Base-by-base conservation (phyloP, 2,113 vertebrate genomes). In the Acrocephalus kingi region DNA sequence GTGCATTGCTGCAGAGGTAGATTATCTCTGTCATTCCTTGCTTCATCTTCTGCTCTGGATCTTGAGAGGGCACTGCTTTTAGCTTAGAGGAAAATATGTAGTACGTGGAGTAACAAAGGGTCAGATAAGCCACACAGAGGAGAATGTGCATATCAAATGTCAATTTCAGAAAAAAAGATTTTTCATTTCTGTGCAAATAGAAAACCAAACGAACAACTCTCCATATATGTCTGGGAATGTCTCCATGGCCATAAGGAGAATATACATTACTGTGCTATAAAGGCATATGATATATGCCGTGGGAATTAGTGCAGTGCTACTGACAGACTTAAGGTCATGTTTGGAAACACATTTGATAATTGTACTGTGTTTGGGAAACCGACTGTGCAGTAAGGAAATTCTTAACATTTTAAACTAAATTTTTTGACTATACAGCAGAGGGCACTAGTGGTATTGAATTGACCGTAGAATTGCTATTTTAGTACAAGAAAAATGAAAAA, bases 391-490 rank as follows among this genome's bases (percentile, higher is more conserved):
- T 27, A 79, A 91, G 55, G 19, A 79, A 39, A 67, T 63, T 43
- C 51, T 69, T 37, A 58, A 11, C 20, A 46, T 76, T 83, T 85
- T 75, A 69, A 82, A 43, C 25, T 59, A 25, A 27, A 20, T 95
- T 85, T 93, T 86, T 86, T 90, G 48, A 88, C 45, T 56, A 20
- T 61, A 61, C 95, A 96, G 93, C 87, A 97, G 96, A 97, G 96
- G 94, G 93, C 93, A 93, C 82, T 84, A 59, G 83, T 84, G 92
- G 58, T 86, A 87, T 41, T 92, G 82, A 77, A 48, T 51, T 93
- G 92, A 83, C 75, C 63, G 59, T 48, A 56, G 67, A 82, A 46
- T 91, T 87, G 46, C 6, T 91, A 71, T 63, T 91, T 90, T 92
- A 37, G 28, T 49, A 51, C 30, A 19, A 48, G 55, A 76, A 89